A percentile compares a stretch with the other conserved stretches of the same genome.
Evolutionary conservation across 2,113 vertebrate species (phyloP).

Genomic region (Centropus unirufus): DNA sequence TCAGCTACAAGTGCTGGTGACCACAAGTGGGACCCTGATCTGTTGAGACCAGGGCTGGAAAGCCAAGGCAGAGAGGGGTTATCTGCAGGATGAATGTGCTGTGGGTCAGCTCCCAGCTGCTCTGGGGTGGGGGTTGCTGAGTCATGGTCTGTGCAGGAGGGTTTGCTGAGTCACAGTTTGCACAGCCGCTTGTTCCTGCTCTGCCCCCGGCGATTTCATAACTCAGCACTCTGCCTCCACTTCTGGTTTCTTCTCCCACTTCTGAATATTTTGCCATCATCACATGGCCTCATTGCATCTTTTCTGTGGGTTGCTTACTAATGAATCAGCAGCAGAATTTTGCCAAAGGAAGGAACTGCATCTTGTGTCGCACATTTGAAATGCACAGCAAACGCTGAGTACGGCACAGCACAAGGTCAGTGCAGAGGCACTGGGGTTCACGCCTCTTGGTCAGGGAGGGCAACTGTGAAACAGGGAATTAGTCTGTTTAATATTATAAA

Average conservation of each 20-base stretch:
- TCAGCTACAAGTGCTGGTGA: background rate
- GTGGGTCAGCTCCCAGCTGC: background rate
- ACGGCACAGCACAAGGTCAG: rapidly evolving
- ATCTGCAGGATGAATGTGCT: background rate
- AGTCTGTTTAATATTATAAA: too few relatives aligned
- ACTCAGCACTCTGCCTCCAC: background rate
- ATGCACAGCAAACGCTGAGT: rapidly evolving
- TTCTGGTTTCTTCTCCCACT: background rate
- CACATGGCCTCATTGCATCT: rapidly evolving
- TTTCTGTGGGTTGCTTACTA: background rate
- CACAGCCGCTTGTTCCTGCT: background rate
- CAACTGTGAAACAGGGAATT: background rate
- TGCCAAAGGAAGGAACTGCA: background rate
- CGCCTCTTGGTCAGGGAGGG: background rate
- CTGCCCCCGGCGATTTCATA: background rate
- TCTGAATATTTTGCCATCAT: background rate
- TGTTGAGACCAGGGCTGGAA: background rate
- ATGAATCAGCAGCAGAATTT: background rate
- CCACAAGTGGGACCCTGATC: background rate
- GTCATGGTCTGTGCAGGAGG: background rate
- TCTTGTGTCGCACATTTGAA: too few relatives aligned
- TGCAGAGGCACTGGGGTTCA: background rate
- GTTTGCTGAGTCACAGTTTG: background rate
- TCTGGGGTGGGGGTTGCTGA: background rate
- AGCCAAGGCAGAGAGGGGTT: background rate